A percentile compares a stretch with the other conserved stretches of the same genome.
phyloP scores from a whole-genome alignment of 2,113 vertebrate genomes.

The Daubentonia madagascariensis region DNA sequence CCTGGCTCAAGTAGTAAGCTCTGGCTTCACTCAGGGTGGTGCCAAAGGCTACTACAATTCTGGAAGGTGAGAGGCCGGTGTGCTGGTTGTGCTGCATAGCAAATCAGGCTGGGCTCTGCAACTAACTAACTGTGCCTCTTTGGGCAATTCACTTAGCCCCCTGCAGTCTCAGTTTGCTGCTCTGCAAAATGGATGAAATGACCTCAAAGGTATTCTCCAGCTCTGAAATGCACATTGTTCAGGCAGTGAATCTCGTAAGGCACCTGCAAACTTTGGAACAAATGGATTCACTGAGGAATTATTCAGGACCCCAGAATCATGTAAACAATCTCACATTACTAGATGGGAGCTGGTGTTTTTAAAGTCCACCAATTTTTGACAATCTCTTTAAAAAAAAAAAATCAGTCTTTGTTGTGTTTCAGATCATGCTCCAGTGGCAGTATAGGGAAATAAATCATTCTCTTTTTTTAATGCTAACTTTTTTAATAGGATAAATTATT shows the following conservation, averaged over 20 bases:
- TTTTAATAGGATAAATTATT: constrained; percentile 25
- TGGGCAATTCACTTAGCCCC: not conserved
- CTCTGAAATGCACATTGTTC: not conserved
- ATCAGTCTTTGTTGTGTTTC: not conserved
- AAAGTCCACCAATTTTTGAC: not conserved
- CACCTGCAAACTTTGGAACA: not conserved
- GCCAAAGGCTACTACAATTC: not conserved
- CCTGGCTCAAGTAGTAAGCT: not conserved
- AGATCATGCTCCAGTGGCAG: not conserved
- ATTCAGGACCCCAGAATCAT: not conserved
- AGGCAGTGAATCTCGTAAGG: not conserved
- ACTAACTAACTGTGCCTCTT: not conserved
- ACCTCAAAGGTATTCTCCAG: not conserved
- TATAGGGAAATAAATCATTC: constrained; percentile 24
- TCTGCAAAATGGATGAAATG: not conserved
- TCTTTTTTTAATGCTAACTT: not conserved
- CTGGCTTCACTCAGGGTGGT: not conserved
- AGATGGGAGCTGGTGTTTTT: not conserved
- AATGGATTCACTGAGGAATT: not conserved
- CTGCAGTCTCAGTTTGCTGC: not conserved
- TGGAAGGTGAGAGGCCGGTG: not conserved
- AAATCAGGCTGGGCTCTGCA: not conserved
- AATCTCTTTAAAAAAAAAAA: not conserved
- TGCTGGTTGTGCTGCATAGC: not conserved
- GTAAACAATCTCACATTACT: not conserved